A percentile compares a stretch with the other conserved stretches of the same genome.
phyloP scores from a whole-genome alignment of 92 coral and sea anemone genomes.

The Parazoanthus swiftii region DNA sequence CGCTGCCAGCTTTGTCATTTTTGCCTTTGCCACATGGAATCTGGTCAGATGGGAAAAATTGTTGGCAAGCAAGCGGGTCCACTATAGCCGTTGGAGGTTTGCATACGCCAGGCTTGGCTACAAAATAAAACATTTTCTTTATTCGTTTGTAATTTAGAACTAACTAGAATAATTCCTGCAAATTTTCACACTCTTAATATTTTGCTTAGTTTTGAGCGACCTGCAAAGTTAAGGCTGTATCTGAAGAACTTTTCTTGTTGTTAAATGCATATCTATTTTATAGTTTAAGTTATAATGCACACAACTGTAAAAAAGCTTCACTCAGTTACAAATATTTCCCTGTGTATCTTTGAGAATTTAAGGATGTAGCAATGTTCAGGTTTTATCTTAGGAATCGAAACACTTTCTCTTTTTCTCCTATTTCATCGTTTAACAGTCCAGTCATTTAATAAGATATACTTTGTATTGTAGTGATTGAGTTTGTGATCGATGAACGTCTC shows the following conservation, averaged over 20 bases:
- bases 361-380: too few species aligned
- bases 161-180: too few species aligned
- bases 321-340: too few species aligned
- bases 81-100: conserved; percentile 18
- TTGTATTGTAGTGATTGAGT: not conserved
- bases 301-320: too few species aligned
- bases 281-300: too few species aligned
- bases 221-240: not conserved
- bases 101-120: conserved; percentile 63
- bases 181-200: not conserved
- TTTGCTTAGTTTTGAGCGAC: not conserved
- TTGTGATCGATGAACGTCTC: not conserved
- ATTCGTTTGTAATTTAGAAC: not conserved
- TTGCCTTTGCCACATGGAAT: conserved; percentile 68
- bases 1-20: conserved; percentile 22
- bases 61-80: conserved; percentile 61
- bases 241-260: too few species aligned
- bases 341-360: too few species aligned
- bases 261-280: too few species aligned
- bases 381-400: too few species aligned
- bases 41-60: conserved; percentile 22
- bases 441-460: too few species aligned
- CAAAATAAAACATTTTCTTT: not conserved
- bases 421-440: too few species aligned
- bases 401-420: too few species aligned